phyloP scores from a whole-genome alignment of 2,797 vertebrate genomes.

The Lithobates pipiens region DNA sequence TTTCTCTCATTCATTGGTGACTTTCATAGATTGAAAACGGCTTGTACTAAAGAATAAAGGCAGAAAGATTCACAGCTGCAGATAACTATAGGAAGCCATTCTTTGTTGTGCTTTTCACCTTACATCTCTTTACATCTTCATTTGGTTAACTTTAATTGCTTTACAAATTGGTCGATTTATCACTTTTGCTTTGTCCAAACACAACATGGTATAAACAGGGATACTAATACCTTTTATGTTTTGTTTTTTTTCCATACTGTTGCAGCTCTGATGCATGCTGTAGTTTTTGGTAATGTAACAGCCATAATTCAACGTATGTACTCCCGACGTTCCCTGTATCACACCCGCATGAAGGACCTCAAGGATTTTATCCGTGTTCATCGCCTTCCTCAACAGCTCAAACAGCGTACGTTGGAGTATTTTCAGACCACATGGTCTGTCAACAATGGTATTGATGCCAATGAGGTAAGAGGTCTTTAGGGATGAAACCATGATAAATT shows the following conservation, averaged over 20 bases:
- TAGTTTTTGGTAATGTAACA: slow-evolving; percentile 95
- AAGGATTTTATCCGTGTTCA: slow-evolving; percentile 95
- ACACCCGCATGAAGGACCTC: slow-evolving; percentile 94
- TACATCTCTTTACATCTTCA: no score
- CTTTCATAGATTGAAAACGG: no score
- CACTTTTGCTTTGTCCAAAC: no score
- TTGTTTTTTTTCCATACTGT: neutral
- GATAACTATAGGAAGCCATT: no score
- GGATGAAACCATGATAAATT: neutral
- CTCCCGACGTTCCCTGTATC: slow-evolving; percentile 92
- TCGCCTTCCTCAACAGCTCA: slow-evolving; percentile 89
- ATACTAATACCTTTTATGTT: neutral
- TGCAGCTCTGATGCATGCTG: slow-evolving; percentile 94
- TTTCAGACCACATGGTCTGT: slow-evolving; percentile 98
- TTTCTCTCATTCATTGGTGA: no score
- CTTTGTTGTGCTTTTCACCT: no score
- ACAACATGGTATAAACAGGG: no score
- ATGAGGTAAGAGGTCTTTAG: slow-evolving; percentile 83
- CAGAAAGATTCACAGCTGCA: no score
- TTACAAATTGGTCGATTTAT: no score
- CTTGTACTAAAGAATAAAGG: no score
- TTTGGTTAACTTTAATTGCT: no score
- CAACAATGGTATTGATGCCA: slow-evolving; percentile 94
- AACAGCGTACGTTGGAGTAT: slow-evolving; percentile 94
- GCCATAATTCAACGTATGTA: slow-evolving; percentile 99